Evolutionary conservation across 2,797 vertebrate genomes (phyloP).

Genomic region (Phyllotis vaccarum): DNA sequence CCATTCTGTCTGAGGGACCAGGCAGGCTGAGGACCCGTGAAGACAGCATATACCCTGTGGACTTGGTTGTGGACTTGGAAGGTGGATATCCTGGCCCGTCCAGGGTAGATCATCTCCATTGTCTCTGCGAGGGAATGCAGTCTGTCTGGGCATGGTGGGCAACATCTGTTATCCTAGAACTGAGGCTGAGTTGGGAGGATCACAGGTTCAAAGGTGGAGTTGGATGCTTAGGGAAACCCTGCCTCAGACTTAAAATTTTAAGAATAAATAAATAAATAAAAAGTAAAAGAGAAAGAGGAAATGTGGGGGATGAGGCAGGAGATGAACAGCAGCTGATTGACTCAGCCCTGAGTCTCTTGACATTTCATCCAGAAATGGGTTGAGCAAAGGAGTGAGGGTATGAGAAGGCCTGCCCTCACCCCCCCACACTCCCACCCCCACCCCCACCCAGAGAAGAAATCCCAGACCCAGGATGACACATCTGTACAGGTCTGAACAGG

Average conservation of each 20-base stretch:
- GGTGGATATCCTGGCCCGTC: too few relatives aligned
- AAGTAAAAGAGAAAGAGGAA: not conserved
- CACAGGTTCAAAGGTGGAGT: not conserved
- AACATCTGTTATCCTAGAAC: not conserved
- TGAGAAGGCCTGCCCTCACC: too few relatives aligned
- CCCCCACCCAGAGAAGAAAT: not conserved
- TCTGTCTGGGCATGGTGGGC: not conserved
- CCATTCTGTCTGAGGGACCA: too few relatives aligned
- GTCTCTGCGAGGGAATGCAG: too few relatives aligned
- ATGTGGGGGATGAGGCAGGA: not conserved
- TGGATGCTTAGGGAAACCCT: not conserved
- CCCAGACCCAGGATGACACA: not conserved
- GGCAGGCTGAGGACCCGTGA: too few relatives aligned
- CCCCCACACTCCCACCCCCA: too few relatives aligned
- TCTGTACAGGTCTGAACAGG: not conserved
- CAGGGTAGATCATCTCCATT: fast-evolving
- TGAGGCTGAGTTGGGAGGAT: not conserved
- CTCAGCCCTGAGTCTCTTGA: not conserved
- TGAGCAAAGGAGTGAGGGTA: not conserved
- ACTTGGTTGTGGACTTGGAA: not conserved
- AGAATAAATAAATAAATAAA: too few relatives aligned
- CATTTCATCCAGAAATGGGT: not conserved
- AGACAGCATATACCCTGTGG: too few relatives aligned
- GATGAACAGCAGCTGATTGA: not conserved
- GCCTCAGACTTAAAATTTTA: not conserved